A percentile compares a stretch with the other conserved stretches of the same genome.
Evolutionary conservation across 2,113 vertebrate species (phyloP).

Genomic region (Marcusenius ussheri): DNA sequence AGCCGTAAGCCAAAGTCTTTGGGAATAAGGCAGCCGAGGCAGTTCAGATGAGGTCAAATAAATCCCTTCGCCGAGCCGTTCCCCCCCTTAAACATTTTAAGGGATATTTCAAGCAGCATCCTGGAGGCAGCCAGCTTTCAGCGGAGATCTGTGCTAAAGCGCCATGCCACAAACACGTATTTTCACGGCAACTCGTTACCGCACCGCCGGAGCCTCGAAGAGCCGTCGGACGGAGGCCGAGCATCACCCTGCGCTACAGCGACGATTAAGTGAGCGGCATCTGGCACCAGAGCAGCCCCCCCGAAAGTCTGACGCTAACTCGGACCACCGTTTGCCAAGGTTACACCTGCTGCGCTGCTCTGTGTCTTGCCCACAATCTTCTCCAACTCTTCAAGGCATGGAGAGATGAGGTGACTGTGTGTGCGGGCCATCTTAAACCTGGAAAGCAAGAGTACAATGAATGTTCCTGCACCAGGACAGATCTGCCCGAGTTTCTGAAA

Average conservation of each 20-base stretch:
- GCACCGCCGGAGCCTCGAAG: neutral
- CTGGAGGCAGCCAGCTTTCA: neutral
- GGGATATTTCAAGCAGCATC: neutral
- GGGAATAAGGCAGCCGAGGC: neutral
- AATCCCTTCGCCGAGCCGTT: neutral
- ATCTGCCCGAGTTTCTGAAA: neutral
- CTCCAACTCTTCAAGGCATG: conserved; percentile 51
- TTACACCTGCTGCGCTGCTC: neutral
- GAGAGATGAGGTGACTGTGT: conserved; percentile 42
- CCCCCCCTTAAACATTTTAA: neutral
- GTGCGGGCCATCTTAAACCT: conserved; percentile 51
- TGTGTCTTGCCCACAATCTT: conserved; percentile 40
- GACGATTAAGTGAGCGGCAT: neutral
- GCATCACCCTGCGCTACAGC: neutral
- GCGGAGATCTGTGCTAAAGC: neutral
- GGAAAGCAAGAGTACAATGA: neutral
- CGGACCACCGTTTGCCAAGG: neutral
- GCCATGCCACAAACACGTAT: neutral
- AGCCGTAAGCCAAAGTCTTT: neutral
- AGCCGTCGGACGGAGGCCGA: neutral
- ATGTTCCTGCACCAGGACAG: neutral
- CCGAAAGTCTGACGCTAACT: neutral
- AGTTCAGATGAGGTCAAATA: conserved; percentile 4
- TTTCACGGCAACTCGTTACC: neutral
- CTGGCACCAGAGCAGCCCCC: neutral